Percentiles rank a stretch among this genome's conserved stretches.
These are phyloP conservation scores for Ostrea denselamellosa DNA, from an alignment of 1,140 invertebrate species.

Conservation along the genomic window DNA sequence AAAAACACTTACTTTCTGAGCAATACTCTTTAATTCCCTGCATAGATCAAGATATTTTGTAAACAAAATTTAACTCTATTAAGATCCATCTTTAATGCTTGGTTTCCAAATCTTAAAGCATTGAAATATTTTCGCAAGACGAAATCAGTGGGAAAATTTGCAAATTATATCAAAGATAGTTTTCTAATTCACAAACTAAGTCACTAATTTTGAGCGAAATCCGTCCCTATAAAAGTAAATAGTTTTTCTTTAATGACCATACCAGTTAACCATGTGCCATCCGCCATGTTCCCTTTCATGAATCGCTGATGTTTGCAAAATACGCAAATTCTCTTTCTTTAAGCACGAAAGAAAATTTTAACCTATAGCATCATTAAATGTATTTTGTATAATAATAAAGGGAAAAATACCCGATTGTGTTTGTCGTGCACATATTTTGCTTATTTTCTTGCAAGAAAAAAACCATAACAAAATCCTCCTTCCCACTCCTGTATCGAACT, in stretches of 20 bases:
- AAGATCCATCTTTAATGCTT: too few relatives aligned
- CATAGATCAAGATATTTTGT: too few relatives aligned
- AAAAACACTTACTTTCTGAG: too few relatives aligned
- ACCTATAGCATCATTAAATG: background rate
- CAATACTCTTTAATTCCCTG: too few relatives aligned
- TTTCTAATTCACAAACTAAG: too few relatives aligned
- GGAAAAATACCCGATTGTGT: background rate
- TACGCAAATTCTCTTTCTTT: constrained; percentile 24
- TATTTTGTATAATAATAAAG: background rate
- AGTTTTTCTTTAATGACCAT: background rate
- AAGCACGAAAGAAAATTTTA: background rate
- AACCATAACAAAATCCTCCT: constrained; percentile 36
- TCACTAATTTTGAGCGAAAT: too few relatives aligned
- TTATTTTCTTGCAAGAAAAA: constrained; percentile 28
- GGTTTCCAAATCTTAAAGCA: too few relatives aligned
- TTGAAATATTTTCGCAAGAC: too few relatives aligned
- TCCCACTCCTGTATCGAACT: constrained; percentile 24
- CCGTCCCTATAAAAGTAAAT: too few relatives aligned
- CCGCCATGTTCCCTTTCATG: constrained; percentile 22
- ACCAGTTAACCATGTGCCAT: constrained; percentile 14
- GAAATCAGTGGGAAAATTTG: too few relatives aligned
- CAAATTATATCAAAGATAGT: too few relatives aligned
- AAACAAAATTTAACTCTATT: too few relatives aligned
- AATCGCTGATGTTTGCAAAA: constrained; percentile 32
- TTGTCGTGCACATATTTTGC: background rate